phyloP scores from a whole-genome alignment of 2,888 invertebrate genomes.

The Xestia xanthographa region DNA sequence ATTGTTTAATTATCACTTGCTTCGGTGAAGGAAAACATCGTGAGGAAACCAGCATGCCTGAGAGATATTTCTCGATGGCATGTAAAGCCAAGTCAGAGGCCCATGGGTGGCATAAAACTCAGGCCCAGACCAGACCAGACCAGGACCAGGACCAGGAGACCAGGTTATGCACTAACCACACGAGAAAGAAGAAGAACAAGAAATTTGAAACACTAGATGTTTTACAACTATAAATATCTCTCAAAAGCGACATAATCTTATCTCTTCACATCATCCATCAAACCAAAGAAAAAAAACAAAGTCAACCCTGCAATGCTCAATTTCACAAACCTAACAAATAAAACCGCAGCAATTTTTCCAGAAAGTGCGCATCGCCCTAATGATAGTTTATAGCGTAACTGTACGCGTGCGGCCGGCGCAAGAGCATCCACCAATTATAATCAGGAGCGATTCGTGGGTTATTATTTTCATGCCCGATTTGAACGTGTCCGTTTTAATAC shows the following conservation, averaged over 20 bases:
- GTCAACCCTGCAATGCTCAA: conserved; percentile 67
- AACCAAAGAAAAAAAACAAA: not conserved
- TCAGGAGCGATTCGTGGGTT: conserved; percentile 75
- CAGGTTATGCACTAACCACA: too few species aligned
- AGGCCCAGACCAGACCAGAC: too few species aligned
- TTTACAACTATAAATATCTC: conserved; percentile 22
- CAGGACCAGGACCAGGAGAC: too few species aligned
- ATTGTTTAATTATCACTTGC: too few species aligned
- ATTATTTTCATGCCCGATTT: conserved; percentile 80
- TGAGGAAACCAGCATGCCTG: too few species aligned
- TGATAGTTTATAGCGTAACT: conserved; percentile 76
- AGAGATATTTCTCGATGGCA: too few species aligned
- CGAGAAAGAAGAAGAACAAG: not conserved
- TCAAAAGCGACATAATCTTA: not conserved
- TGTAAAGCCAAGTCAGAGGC: too few species aligned
- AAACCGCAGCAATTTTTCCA: conserved; percentile 73
- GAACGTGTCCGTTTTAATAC: conserved; percentile 69
- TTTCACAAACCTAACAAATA: conserved; percentile 76
- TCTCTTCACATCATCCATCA: not conserved
- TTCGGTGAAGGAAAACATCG: too few species aligned
- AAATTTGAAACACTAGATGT: not conserved
- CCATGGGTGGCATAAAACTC: too few species aligned
- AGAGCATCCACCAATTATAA: conserved; percentile 80
- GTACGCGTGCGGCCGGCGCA: conserved; percentile 70
- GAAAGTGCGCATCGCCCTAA: conserved; percentile 74